Base-by-base conservation (phyloP, 2,888 invertebrate genomes). In the Eretmocerus hayati region DNA sequence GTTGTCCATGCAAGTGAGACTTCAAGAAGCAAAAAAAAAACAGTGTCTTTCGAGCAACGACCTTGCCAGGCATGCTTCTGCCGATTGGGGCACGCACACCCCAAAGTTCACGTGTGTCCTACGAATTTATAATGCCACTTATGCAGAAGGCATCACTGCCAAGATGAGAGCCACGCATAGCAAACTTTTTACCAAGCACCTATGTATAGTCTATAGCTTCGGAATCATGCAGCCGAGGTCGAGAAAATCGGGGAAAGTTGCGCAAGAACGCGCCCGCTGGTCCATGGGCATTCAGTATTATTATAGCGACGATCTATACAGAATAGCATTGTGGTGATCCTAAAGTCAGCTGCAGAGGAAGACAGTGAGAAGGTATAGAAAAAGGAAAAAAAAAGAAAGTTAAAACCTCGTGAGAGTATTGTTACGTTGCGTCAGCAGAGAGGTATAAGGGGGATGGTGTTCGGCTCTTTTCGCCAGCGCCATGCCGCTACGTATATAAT, bases 191-290 rank as follows among this genome's bases (percentile, higher is more conserved):
- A n/a, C n/a, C n/a, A n/a, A n/a, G n/a, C n/a, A n/a, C n/a, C n/a
- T n/a, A n/a, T n/a, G n/a, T n/a, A n/a, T n/a, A n/a, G n/a, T n/a
- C n/a, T n/a, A n/a, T n/a, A n/a, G n/a, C n/a, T n/a, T n/a, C n/a
- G n/a, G n/a, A n/a, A n/a, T n/a, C n/a, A n/a, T n/a, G n/a, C n/a
- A 26, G 26, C 26, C 26, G 26, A 9, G 26, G n/a, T 9, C 26
- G 53, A 58, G 60, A 58, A 66, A 67, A 67, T 63, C 62, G 61
- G 64, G 67, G 64, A 70, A 70, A 68, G 65, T 69, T 69, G 55
- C 56, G 53, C 38, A 21, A 63, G 21, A 20, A 46, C 43, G 53
- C 45, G 48, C 48, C 56, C 55, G 53, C n/a, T n/a, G n/a, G n/a
- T n/a, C n/a, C n/a, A n/a, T n/a, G n/a, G n/a, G n/a, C n/a, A n/a